Evolutionary conservation across 2,797 vertebrate genomes (phyloP).

Genomic region (Echeneis naucrates): DNA sequence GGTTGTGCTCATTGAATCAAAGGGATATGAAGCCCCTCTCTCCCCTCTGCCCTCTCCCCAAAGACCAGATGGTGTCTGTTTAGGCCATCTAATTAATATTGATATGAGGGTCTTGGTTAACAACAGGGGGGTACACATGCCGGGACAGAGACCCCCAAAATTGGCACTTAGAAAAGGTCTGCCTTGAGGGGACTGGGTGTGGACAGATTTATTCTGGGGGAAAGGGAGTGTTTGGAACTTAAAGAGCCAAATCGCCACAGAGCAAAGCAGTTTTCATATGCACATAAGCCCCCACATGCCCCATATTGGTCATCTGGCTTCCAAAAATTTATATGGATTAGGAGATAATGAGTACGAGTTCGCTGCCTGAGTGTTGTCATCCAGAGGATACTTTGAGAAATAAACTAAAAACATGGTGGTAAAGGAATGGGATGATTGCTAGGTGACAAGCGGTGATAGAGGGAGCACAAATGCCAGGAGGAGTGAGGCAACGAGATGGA

Average conservation of each 20-base stretch:
- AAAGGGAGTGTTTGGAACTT: conserved; percentile 13
- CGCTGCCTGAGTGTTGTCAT: conserved; percentile 5
- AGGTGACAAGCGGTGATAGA: conserved; percentile 10
- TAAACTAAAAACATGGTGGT: neutral
- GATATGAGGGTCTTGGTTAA: conserved; percentile 76
- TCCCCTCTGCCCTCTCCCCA: conserved; percentile 62
- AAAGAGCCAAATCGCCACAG: conserved; percentile 4
- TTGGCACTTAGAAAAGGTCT: conserved; percentile 61
- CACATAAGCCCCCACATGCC: conserved; percentile 15
- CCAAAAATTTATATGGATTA: conserved; percentile 34
- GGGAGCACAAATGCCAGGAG: conserved; percentile 22
- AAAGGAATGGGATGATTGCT: neutral
- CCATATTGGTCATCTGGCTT: conserved; percentile 2
- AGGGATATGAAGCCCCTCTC: conserved; percentile 48
- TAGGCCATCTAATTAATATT: conserved; percentile 84
- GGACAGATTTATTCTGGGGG: conserved; percentile 33
- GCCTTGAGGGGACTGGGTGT: conserved; percentile 30
- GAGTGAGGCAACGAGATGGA: conserved; percentile 47
- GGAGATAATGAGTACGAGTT: conserved; percentile 12
- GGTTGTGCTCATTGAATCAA: conserved; percentile 55
- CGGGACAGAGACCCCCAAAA: conserved; percentile 44
- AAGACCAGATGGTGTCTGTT: conserved; percentile 85
- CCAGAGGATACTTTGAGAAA: neutral
- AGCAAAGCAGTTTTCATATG: conserved; percentile 36
- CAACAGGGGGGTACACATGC: conserved; percentile 60